Conservation (phyloP, 1,140 invertebrate genomes). For the Pseudobourletiella spinata region DNA sequence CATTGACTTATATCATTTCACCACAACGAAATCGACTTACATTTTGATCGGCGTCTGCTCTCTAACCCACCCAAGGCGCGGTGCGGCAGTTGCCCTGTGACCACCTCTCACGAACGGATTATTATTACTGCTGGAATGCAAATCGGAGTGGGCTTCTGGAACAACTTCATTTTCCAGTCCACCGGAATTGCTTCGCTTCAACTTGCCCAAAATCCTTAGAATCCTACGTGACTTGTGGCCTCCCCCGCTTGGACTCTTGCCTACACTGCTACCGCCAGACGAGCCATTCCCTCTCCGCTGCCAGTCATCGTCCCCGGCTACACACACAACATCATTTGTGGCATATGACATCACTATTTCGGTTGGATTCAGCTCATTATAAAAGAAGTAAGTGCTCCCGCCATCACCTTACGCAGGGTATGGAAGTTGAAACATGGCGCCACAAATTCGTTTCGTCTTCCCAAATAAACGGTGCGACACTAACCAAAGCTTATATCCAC, state of each 20-base stretch:
- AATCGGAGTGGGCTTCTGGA: constrained; percentile 40
- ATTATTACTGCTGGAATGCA: background rate
- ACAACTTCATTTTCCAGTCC: constrained; percentile 55
- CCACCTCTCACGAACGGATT: constrained; percentile 56
- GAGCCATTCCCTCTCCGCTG: constrained; percentile 5
- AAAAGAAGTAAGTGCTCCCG: no score
- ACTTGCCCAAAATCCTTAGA: constrained; percentile 40
- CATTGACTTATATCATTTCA: no score
- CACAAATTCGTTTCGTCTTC: no score
- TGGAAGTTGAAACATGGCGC: no score
- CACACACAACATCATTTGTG: background rate
- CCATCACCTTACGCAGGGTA: no score
- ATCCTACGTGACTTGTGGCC: constrained; percentile 32
- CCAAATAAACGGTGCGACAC: no score
- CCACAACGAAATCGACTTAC: constrained; percentile 1
- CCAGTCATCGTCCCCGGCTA: constrained; percentile 18
- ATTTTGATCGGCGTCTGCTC: constrained; percentile 35
- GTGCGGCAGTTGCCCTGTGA: constrained; percentile 63
- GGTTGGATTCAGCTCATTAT: no score
- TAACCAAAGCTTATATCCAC: no score
- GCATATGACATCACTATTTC: no score
- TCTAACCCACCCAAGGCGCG: constrained; percentile 59
- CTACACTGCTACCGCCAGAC: background rate
- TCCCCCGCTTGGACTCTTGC: background rate
- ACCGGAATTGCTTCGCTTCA: constrained; percentile 62